Evolutionary conservation across 1,140 invertebrate species (phyloP).

Genomic region (Pollicipes pollicipes): DNA sequence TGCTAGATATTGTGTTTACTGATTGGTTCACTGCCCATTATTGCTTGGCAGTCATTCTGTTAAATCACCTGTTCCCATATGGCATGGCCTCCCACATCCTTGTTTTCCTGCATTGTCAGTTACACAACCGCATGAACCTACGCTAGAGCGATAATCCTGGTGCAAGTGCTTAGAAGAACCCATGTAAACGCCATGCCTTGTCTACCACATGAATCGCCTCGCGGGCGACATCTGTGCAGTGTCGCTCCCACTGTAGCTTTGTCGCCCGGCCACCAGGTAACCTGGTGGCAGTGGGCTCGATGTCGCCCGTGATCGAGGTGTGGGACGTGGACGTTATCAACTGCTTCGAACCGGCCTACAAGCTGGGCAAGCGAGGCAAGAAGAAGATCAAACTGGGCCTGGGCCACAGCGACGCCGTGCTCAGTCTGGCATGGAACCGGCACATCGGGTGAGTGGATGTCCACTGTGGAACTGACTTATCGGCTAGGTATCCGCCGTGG

Average conservation of each 20-base stretch:
- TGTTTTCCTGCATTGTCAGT: too few species aligned
- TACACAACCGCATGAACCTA: too few species aligned
- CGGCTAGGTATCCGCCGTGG: too few species aligned
- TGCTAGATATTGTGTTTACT: too few species aligned
- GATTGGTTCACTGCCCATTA: too few species aligned
- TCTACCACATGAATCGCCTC: too few species aligned
- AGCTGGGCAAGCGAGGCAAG: constrained; percentile 55
- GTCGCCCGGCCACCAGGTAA: constrained; percentile 39
- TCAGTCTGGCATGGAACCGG: constrained; percentile 79
- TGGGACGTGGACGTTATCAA: constrained; percentile 92
- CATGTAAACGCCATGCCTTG: too few species aligned
- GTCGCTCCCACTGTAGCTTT: constrained; percentile 7
- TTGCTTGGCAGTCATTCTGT: too few species aligned
- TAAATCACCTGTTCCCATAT: too few species aligned
- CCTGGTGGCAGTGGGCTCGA: constrained; percentile 73
- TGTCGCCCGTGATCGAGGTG: constrained; percentile 76
- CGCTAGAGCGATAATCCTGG: too few species aligned
- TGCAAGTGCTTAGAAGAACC: too few species aligned
- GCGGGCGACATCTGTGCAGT: constrained; percentile 30
- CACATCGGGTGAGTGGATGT: constrained; percentile 32
- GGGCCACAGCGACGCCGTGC: constrained; percentile 77
- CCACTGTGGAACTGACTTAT: background rate
- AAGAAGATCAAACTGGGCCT: constrained; percentile 44
- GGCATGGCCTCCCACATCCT: too few species aligned
- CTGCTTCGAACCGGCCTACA: constrained; percentile 64